A percentile compares a stretch with the other conserved stretches of the same genome.
Evolutionary conservation across 2,888 invertebrate species (phyloP).

Genomic region (Chesias legatella): DNA sequence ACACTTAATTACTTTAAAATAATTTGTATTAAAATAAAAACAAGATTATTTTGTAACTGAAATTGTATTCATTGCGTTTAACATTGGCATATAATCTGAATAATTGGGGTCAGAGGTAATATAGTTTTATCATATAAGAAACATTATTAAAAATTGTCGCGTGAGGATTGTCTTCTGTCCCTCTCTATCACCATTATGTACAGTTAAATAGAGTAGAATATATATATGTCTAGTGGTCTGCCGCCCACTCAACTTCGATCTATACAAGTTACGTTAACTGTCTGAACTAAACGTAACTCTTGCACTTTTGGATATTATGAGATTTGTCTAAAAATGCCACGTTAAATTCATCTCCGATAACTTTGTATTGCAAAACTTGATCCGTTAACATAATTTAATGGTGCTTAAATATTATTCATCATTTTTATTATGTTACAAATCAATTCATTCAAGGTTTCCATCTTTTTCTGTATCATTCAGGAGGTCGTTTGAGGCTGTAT

Average conservation of each 20-base stretch:
- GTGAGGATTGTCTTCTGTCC: slow-evolving; percentile 32
- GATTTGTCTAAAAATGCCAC: slow-evolving; percentile 11
- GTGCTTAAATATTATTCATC: too few species aligned
- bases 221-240: slow-evolving; percentile 40
- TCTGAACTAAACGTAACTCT: slow-evolving; percentile 22
- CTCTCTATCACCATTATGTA: slow-evolving; percentile 34
- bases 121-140: slow-evolving; percentile 43
- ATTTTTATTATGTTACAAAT: too few species aligned
- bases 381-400: background rate
- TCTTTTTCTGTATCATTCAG: too few species aligned
- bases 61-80: slow-evolving; percentile 7
- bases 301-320: slow-evolving; percentile 18
- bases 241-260: slow-evolving; percentile 59
- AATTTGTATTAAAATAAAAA: background rate
- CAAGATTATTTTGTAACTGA: slow-evolving; percentile 3
- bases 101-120: slow-evolving; percentile 58
- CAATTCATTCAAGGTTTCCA: too few species aligned
- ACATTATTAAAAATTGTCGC: slow-evolving; percentile 42
- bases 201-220: slow-evolving; percentile 42
- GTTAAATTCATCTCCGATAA: slow-evolving; percentile 1
- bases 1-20: slow-evolving; percentile 1
- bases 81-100: slow-evolving; percentile 23
- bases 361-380: slow-evolving; percentile 3
- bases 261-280: slow-evolving; percentile 46
- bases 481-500: too few species aligned